These are phyloP conservation scores for Gobio gobio DNA, from an alignment of 2,113 vertebrate species.

Conservation along the genomic window DNA sequence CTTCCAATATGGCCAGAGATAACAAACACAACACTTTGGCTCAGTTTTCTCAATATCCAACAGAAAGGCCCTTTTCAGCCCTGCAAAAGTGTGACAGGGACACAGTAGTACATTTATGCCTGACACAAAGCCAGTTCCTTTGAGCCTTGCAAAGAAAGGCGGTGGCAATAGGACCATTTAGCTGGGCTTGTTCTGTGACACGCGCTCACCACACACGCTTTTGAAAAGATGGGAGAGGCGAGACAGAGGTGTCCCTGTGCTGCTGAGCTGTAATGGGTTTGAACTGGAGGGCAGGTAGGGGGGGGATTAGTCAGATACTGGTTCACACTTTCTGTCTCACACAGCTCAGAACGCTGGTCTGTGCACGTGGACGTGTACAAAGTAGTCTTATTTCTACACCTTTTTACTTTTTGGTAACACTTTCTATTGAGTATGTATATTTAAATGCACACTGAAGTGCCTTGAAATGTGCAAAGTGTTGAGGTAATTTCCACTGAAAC, in stretches of 20 bases:
- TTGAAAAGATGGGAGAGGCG: neutral
- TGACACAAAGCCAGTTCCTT: constrained; percentile 35
- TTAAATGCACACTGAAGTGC: neutral
- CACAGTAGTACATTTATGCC: constrained; percentile 35
- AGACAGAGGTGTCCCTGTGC: constrained; percentile 13
- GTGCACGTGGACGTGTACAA: neutral
- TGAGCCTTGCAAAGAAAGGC: constrained; percentile 33
- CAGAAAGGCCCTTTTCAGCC: constrained; percentile 32
- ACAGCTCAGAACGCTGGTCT: neutral
- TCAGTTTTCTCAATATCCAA: constrained; percentile 16
- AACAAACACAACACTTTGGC: constrained; percentile 21
- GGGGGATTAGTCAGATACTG: constrained; percentile 21
- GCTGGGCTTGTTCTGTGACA: constrained; percentile 54
- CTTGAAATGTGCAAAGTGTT: too few species aligned
- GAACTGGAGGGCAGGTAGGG: constrained; percentile 51
- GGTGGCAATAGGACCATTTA: constrained; percentile 46
- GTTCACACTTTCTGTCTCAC: constrained; percentile 18
- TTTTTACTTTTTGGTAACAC: neutral
- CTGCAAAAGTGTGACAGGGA: neutral
- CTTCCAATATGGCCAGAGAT: constrained; percentile 31
- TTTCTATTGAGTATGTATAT: neutral
- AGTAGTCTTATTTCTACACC: neutral
- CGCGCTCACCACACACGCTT: constrained; percentile 17
- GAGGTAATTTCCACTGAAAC: too few species aligned
- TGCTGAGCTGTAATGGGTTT: constrained; percentile 50